Evolutionary conservation across 2,797 vertebrate species (phyloP), one percentile per base, ranked within the genome.

Genomic region (Enoplosus armatus): DNA sequence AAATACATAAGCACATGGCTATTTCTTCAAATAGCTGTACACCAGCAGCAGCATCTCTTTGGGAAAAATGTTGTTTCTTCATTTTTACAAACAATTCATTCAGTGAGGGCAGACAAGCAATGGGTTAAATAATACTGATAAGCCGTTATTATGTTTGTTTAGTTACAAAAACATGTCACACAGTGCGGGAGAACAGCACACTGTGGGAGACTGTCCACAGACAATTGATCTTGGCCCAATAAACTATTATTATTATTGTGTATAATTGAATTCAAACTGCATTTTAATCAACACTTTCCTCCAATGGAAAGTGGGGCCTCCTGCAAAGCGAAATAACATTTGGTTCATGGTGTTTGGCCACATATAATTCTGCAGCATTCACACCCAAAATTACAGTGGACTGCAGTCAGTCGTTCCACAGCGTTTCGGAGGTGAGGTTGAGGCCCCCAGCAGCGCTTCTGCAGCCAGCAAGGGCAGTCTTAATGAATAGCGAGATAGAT

Each of bases 401-500:
- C 55, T 80, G 86, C 69, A 73, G 77, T 87, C 70, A 64, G 77
- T 76, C 39, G 80, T 82, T n/a, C 84, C 78, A 70, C 70, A 72
- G 85, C 6, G 20, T 71, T 85, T 85, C 77, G 80, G 87, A 90
- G 83, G 90, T 90, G 89, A 92, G 87, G 87, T 89, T 87, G 86
- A 91, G 80, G 78, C 87, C 86, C 90, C 93, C 93, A 90, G 89
- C 93, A 88, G 94, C 66, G 92, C 85, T 65, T 88, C 88, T 90
- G 91, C 89, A 93, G 88, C 89, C 91, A 94, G 93, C 92, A 95
- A 95, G 93, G 93, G 92, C 93, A 94, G 89, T 91, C 93, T 93
- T 95, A 95, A 95, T 95, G 94, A 95, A 95, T 86, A 92, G 89
- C 61, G 85, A 94, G 89, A 90, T 94, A 92, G 90, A 95, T 96